phyloP scores from a whole-genome alignment of 2,113 vertebrate species.

The Pithys albifrons region DNA sequence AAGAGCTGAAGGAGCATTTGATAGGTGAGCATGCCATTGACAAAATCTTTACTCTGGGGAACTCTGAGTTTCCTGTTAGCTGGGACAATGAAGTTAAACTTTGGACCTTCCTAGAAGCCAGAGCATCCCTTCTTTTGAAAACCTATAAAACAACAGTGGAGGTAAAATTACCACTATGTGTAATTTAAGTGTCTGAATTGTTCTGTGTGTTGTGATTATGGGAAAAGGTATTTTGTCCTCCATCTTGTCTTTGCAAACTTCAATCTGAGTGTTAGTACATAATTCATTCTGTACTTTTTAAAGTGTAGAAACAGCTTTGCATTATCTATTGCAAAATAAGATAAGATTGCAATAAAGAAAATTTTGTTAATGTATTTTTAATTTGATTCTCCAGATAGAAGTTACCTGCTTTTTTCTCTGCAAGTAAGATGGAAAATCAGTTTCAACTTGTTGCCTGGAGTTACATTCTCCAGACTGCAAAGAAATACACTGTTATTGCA shows the following conservation, averaged over 20 bases:
- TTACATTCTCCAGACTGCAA: background rate
- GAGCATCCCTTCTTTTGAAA: constrained; percentile 92
- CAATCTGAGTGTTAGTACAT: background rate
- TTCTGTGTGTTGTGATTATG: background rate
- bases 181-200: constrained; percentile 8
- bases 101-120: constrained; percentile 96
- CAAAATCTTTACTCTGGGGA: constrained; percentile 94
- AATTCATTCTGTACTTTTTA: constrained; percentile 28
- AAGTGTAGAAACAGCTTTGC: constrained; percentile 23
- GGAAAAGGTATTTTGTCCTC: background rate
- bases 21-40: constrained; percentile 90
- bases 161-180: constrained; percentile 69
- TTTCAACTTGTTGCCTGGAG: constrained; percentile 20
- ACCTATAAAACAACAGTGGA: constrained; percentile 90
- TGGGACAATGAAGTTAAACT: constrained; percentile 98
- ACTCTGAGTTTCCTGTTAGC: constrained; percentile 93
- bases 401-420: constrained; percentile 29
- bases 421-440: constrained; percentile 12
- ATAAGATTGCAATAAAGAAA: constrained; percentile 12
- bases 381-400: constrained; percentile 29
- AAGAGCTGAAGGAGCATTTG: constrained; percentile 92
- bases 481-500: background rate
- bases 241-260: background rate
- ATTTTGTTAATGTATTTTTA: constrained; percentile 53
- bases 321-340: constrained; percentile 49